Evolutionary conservation across 2,888 invertebrate species (phyloP), one percentile per base, ranked within the genome.

Genomic region (Amaurobius ferox): DNA sequence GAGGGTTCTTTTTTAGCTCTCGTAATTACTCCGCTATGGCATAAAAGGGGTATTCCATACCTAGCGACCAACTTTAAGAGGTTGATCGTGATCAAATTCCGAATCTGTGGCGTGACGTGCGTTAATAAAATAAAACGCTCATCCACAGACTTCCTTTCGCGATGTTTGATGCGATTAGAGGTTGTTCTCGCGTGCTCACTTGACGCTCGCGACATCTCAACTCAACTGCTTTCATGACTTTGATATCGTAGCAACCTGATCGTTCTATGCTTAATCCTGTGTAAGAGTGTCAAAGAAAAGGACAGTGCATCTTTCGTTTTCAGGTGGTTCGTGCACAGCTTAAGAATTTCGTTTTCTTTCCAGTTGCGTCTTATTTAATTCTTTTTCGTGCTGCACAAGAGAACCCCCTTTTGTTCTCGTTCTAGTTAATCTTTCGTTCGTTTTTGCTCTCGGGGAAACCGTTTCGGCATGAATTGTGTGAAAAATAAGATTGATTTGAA

Each of bases 21-120:
- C 23, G 55, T 23, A 55, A 55, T 55, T 3, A 5, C 55, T 55
- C 23, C 6, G 55, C 55, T 16, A 11, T 44, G 16, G 44, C 44
- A 13, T 44, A 16, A 44, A 44, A 16, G 44, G 55, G 55, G 44
- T n/a, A n/a, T 55, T 55, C 55, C 55, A 55, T 55, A 23, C 23
- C 55, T 55, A 23, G 55, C n/a, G n/a, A 55, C 3, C 23, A 23
- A 23, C 23, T 55, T 35, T 55, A 55, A 55, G 55, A 55, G 55
- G 55, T 55, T 55, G 55, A 55, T 55, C 55, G 55, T 55, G 55
- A 55, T 23, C 55, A 55, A 55, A 55, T 55, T 55, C 23, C 55
- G 0, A 55, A 23, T 55, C 55, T n/a, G 7, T 55, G 23, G 55
- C 55, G 55, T 55, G 55, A 55, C 55, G 19, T 11, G 23, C 1